Base-by-base conservation (phyloP, 2,113 vertebrate genomes). In the Dipodomys ordii region DNA sequence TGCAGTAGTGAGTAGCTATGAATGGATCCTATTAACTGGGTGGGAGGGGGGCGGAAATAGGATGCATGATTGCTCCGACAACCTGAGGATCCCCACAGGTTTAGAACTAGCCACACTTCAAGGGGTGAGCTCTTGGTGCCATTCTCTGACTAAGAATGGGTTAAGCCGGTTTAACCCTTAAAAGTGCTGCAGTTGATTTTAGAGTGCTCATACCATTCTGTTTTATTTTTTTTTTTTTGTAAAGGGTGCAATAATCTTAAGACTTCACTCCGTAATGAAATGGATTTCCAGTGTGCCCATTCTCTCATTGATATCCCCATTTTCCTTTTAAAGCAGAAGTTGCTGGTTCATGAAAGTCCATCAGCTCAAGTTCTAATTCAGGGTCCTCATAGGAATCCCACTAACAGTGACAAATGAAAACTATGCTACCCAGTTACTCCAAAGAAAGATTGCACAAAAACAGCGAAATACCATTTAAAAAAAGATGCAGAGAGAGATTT, bases 1-100 rank as follows among this genome's bases (percentile, higher is more conserved):
- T 98, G 98, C 98, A 98, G 98, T 98, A 98, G 98, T 97, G 97
- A 98, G 97, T 98, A 98, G 98, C 98, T 98, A 97, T 97, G 98
- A 98, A 98, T 97, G 97, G 98, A 98, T 0, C 2, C 96, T 98
- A 35, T 97, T 90, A 96, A 95, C 93, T 32, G 96, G 96, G 96
- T 86, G 97, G 97, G 96, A 72, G 93, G 96, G 97, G 95, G 97
- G 92, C 60, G 11, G 87, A 92, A 94, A 44, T 60, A 76, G 94
- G 97, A 92, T 96, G 97, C 97, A 95, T 97, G 98, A 97, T 1
- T 3, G 94, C 96, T 97, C 96, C 88, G 84, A 83, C 91, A 97
- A 95, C 95, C 92, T 92, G 92, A 96, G 95, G 96, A 90, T 85
- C 88, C 53, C 95, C 94, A 89, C 97, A 96, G 95, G 96, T 91